A percentile compares a stretch with the other conserved stretches of the same genome.
Conservation (phyloP, 2,888 invertebrate genomes). For the Drosophila paucipuncta region DNA sequence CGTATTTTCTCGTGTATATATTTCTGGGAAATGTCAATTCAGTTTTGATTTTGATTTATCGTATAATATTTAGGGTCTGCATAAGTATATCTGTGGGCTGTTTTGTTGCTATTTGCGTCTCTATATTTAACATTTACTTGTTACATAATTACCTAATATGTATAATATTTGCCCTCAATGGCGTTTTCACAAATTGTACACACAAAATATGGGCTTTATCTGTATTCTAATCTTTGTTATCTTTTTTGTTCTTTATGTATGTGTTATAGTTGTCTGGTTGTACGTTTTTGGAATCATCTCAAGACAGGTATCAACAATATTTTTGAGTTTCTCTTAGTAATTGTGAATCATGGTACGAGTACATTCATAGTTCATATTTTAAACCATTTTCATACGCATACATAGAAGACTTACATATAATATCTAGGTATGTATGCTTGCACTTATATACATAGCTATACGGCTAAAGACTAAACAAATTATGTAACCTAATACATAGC, state of each 20-base stretch:
- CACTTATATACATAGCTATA: constrained; percentile 33
- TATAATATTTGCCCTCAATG: constrained; percentile 37
- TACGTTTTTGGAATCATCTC: constrained; percentile 15
- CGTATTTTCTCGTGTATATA: constrained; percentile 31
- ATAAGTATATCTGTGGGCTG: constrained; percentile 70
- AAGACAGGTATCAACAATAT: constrained; percentile 35
- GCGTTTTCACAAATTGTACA: constrained; percentile 58
- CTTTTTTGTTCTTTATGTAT: constrained; percentile 22
- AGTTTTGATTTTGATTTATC: constrained; percentile 19
- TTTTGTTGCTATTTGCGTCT: constrained; percentile 39
- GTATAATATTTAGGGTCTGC: constrained; percentile 45
- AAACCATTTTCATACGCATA: constrained; percentile 2
- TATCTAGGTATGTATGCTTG: constrained; percentile 16
- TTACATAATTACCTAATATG: constrained; percentile 28
- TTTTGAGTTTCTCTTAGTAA: constrained; percentile 30
- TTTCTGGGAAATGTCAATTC: constrained; percentile 36
- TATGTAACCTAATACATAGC: constrained; percentile 16
- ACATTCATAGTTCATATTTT: constrained; percentile 14
- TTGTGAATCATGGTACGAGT: constrained; percentile 24
- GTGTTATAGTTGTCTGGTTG: constrained; percentile 32
- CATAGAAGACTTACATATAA: constrained; percentile 8
- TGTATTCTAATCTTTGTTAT: constrained; percentile 35
- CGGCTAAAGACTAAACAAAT: constrained; percentile 19
- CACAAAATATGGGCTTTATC: constrained; percentile 70
- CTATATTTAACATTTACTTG: constrained; percentile 40